Evolutionary conservation across 1,140 invertebrate species (phyloP).

Genomic region (Drosophila pallidifrons): DNA sequence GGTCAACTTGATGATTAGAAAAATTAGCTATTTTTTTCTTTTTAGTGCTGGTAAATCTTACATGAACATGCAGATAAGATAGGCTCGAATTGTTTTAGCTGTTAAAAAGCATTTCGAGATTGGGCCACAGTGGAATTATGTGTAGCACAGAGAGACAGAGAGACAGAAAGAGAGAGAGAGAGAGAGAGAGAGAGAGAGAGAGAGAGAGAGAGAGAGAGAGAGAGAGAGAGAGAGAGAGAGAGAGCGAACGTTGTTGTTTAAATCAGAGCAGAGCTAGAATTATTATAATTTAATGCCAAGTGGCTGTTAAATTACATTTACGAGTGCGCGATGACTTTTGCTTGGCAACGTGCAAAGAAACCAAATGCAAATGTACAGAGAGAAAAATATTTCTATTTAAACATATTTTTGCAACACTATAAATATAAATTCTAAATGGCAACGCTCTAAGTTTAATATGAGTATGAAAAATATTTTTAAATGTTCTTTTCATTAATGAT

Average conservation of each 20-base stretch:
- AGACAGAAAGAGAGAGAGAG: too few relatives aligned
- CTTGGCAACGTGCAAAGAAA: neutral
- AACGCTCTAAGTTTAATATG: too few relatives aligned
- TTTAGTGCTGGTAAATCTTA: constrained; percentile 52
- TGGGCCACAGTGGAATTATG: constrained; percentile 3
- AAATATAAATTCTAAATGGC: too few relatives aligned
- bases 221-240: too few relatives aligned
- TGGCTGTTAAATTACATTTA: constrained; percentile 1
- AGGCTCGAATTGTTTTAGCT: neutral
- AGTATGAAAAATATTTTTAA: too few relatives aligned
- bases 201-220: too few relatives aligned
- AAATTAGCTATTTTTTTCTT: neutral
- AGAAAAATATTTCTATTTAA: too few relatives aligned
- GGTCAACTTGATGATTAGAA: constrained; percentile 40
- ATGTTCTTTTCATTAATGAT: too few relatives aligned
- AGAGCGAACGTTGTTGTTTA: neutral
- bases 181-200: too few relatives aligned
- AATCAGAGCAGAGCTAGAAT: neutral
- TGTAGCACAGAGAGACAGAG: neutral
- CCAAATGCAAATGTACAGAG: too few relatives aligned
- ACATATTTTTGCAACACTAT: too few relatives aligned
- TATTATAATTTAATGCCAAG: neutral
- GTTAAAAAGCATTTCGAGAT: neutral
- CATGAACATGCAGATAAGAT: constrained; percentile 67
- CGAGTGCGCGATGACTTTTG: neutral